phyloP scores from a whole-genome alignment of 1,140 invertebrate species.

The Protaetia brevitarsis region DNA sequence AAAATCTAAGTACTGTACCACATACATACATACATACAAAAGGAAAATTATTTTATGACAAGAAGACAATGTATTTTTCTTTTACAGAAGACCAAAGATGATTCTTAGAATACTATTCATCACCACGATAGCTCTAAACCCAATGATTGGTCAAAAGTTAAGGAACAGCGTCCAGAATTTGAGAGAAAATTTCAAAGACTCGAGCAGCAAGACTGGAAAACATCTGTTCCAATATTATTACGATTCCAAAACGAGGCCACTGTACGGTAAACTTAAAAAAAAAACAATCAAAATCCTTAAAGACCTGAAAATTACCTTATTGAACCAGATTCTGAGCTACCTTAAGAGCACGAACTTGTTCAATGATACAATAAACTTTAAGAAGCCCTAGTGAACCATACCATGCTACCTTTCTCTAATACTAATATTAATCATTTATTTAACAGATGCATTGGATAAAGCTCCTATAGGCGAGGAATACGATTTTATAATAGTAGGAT shows the following conservation, averaged over 20 bases:
- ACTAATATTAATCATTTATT: not conserved
- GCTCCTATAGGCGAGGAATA: conserved; percentile 20
- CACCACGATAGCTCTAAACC: not conserved
- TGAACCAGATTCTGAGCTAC: too few relatives aligned
- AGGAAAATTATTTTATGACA: too few relatives aligned
- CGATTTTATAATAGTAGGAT: conserved; percentile 39
- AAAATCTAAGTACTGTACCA: too few relatives aligned
- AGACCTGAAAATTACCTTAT: not conserved
- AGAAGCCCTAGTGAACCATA: too few relatives aligned
- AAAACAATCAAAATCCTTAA: not conserved
- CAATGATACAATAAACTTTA: too few relatives aligned
- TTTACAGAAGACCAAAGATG: not conserved
- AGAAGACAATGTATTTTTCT: too few relatives aligned
- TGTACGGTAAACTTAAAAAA: conserved; percentile 3
- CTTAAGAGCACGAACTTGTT: too few relatives aligned
- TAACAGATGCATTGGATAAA: conserved; percentile 3
- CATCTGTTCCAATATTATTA: conserved; percentile 12
- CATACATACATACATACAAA: too few relatives aligned
- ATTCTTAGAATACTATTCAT: not conserved
- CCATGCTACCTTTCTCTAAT: not conserved
- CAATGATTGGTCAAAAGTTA: not conserved
- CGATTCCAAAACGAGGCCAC: conserved; percentile 1
- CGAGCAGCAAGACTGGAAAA: conserved; percentile 2
- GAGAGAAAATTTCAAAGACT: not conserved
- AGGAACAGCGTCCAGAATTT: not conserved